Percentiles rank a stretch among this genome's conserved stretches.
Evolutionary conservation across 2,888 invertebrate genomes (phyloP).

Genomic region (Tetragnatha montana): DNA sequence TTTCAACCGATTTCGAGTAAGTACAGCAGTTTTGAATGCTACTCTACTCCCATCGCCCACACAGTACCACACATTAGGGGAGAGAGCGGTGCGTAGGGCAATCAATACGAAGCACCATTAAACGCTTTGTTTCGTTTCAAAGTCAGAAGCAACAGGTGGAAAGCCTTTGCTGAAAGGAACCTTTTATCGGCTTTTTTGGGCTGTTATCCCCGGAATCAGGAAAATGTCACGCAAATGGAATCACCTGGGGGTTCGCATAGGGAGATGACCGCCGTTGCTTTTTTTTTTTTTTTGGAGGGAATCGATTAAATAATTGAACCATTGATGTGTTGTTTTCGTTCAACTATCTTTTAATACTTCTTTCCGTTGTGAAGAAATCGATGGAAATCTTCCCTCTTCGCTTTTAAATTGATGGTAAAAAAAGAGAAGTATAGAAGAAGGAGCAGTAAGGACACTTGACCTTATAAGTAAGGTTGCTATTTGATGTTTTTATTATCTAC

Average conservation of each 20-base stretch:
- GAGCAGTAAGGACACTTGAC: too few relatives aligned
- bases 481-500: too few relatives aligned
- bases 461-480: too few relatives aligned
- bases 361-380: too few relatives aligned
- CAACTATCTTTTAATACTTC: too few relatives aligned
- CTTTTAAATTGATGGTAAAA: too few relatives aligned
- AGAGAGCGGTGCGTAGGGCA: background rate
- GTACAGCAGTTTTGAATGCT: background rate
- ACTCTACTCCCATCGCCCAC: background rate
- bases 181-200: constrained; percentile 37
- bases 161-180: constrained; percentile 17
- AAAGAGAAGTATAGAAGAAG: too few relatives aligned
- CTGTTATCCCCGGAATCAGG: constrained; percentile 15
- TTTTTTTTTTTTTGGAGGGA: background rate
- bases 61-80: background rate
- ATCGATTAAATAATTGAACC: background rate
- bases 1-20: constrained; percentile 42
- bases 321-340: background rate
- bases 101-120: constrained; percentile 41
- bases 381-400: too few relatives aligned
- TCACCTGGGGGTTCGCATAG: background rate
- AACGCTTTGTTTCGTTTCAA: constrained; percentile 23
- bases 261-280: background rate
- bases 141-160: constrained; percentile 29
- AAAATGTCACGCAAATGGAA: constrained; percentile 34